A percentile compares a stretch with the other conserved stretches of the same genome.
These are phyloP conservation scores for Agrotis exclamationis DNA, from an alignment of 2,888 invertebrate species.

Conservation along the genomic window DNA sequence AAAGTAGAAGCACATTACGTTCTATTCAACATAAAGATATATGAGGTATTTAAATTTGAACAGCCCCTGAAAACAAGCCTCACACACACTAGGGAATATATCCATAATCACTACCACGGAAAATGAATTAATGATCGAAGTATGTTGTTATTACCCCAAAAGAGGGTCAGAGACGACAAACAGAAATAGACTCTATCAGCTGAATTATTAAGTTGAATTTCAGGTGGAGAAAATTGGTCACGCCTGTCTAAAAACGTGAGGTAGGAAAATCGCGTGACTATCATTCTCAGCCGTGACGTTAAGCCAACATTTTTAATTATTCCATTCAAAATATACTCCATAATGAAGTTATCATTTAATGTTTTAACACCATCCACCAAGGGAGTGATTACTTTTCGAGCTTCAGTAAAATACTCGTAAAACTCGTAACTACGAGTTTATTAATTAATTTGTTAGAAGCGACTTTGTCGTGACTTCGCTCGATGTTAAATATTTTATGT, in stretches of 20 bases:
- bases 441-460: conserved; percentile 61
- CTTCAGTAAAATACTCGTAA: conserved; percentile 61
- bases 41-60: conserved; percentile 10
- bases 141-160: conserved; percentile 36
- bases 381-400: conserved; percentile 62
- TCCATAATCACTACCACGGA: conserved; percentile 42
- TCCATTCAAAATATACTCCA: conserved; percentile 61
- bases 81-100: conserved; percentile 16
- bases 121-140: conserved; percentile 47
- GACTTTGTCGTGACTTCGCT: conserved; percentile 55
- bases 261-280: conserved; percentile 55
- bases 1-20: not conserved
- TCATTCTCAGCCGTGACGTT: conserved; percentile 50
- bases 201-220: not conserved
- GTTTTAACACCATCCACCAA: conserved; percentile 54
- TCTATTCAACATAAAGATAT: not conserved
- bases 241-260: conserved; percentile 29
- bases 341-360: conserved; percentile 67
- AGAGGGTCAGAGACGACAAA: not conserved
- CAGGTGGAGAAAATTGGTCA: not conserved
- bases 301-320: conserved; percentile 61
- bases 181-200: not conserved
- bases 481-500: conserved; percentile 58
- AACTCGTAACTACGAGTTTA: conserved; percentile 53
- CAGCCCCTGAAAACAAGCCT: conserved; percentile 17